Evolutionary conservation across 2,797 vertebrate genomes (phyloP).

Genomic region (Amblyopsis hoosieri): DNA sequence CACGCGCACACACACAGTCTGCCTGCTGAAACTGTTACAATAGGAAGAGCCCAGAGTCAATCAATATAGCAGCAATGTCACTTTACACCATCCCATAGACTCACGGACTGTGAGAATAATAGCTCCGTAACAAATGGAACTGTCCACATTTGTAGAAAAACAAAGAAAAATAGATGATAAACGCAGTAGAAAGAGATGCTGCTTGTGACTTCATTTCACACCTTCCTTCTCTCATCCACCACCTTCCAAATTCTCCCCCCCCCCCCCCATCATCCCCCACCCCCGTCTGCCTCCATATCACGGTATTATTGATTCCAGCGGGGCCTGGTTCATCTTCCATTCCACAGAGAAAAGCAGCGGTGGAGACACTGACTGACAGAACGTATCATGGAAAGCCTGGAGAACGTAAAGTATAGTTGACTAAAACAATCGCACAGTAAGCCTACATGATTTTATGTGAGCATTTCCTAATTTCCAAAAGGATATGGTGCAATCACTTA

Average conservation of each 20-base stretch:
- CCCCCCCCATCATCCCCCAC: conserved; percentile 20
- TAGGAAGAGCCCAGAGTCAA: conserved; percentile 6
- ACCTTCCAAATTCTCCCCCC: not conserved
- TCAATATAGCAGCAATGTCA: too few relatives aligned
- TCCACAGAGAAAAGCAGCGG: conserved; percentile 49
- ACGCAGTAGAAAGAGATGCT: conserved; percentile 20
- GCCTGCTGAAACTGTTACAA: conserved; percentile 15
- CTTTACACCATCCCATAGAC: conserved; percentile 17
- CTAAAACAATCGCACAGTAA: conserved; percentile 3
- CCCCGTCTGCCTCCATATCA: conserved; percentile 44
- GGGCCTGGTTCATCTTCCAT: conserved; percentile 51
- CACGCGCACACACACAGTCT: too few relatives aligned
- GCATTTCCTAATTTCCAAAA: not conserved
- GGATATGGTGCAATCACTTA: not conserved
- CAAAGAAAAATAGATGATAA: conserved; percentile 10
- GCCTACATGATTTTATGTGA: not conserved
- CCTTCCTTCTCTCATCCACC: conserved; percentile 25
- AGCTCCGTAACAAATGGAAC: too few relatives aligned
- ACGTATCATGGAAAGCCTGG: conserved; percentile 19
- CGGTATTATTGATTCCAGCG: conserved; percentile 67
- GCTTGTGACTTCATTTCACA: conserved; percentile 56
- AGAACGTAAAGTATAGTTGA: conserved; percentile 19
- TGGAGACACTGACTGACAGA: conserved; percentile 27
- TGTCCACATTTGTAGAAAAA: not conserved
- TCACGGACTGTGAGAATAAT: not conserved